Conservation (phyloP, 1,140 invertebrate genomes). For the Anagrus nilaparvatae region DNA sequence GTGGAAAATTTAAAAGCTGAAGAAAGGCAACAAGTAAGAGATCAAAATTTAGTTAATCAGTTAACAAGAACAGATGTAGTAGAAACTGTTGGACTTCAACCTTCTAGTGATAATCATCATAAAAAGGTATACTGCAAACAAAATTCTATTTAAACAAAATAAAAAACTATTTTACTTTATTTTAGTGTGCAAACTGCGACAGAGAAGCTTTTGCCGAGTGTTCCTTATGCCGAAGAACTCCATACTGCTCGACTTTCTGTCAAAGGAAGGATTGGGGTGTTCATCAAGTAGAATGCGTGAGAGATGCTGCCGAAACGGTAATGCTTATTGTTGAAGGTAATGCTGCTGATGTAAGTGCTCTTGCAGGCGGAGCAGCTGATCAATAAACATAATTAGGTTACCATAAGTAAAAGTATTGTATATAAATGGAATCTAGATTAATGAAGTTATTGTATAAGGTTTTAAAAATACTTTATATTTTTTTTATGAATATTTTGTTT, state of each 20-base stretch:
- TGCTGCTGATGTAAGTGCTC: constrained; percentile 27
- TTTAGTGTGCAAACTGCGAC: constrained; percentile 77
- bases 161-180: constrained; percentile 17
- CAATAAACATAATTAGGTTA: constrained; percentile 26
- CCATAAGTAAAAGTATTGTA: not conserved
- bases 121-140: constrained; percentile 40
- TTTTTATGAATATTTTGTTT: not conserved
- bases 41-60: constrained; percentile 52
- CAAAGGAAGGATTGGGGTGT: constrained; percentile 78
- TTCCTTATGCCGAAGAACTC: constrained; percentile 70
- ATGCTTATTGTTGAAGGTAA: constrained; percentile 50
- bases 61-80: constrained; percentile 40
- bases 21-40: constrained; percentile 52
- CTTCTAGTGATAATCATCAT: constrained; percentile 44
- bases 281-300: constrained; percentile 74
- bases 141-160: not conserved
- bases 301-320: constrained; percentile 49
- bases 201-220: constrained; percentile 76
- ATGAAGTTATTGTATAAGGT: not conserved
- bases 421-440: not conserved
- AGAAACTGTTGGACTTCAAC: constrained; percentile 46
- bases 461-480: not conserved
- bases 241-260: constrained; percentile 79
- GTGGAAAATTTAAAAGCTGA: constrained; percentile 54
- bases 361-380: constrained; percentile 28